Conservation (phyloP, 2,113 vertebrate genomes). For the Sturnira hondurensis region DNA sequence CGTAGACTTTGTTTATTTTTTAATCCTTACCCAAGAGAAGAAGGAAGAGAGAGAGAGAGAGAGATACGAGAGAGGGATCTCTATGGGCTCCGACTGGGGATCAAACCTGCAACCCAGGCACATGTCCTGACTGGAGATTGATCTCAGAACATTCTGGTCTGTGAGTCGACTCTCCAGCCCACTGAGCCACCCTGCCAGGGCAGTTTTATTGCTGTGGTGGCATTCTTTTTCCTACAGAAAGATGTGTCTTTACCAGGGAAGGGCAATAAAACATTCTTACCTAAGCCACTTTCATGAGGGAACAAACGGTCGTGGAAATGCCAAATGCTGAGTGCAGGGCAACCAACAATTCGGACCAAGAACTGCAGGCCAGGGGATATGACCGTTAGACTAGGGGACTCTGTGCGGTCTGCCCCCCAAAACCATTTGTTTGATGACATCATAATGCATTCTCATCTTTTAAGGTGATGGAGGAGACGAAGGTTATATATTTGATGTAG, state of each 20-base stretch:
- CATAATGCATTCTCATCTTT: not conserved
- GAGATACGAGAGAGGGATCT: too few relatives aligned
- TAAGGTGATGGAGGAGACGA: not conserved
- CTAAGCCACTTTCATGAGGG: not conserved
- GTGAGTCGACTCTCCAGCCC: too few relatives aligned
- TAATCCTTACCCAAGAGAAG: too few relatives aligned
- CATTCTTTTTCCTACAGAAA: not conserved
- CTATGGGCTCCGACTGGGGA: too few relatives aligned
- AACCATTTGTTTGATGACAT: not conserved
- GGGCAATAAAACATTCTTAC: not conserved
- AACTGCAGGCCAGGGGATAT: rapidly evolving
- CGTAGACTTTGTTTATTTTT: not conserved
- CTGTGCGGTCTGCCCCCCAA: rapidly evolving
- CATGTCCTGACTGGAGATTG: too few relatives aligned
- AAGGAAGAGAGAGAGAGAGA: too few relatives aligned
- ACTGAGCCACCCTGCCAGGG: too few relatives aligned
- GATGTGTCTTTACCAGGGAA: not conserved
- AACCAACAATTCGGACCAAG: not conserved
- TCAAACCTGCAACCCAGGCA: too few relatives aligned
- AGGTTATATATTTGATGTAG: not conserved
- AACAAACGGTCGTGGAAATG: not conserved
- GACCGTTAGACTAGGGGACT: rapidly evolving
- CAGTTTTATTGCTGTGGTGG: not conserved
- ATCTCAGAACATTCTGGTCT: too few relatives aligned
- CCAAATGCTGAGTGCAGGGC: not conserved